These are phyloP conservation scores for Pharmacophagus antenor DNA, from an alignment of 2,888 invertebrate genomes.

Conservation along the genomic window DNA sequence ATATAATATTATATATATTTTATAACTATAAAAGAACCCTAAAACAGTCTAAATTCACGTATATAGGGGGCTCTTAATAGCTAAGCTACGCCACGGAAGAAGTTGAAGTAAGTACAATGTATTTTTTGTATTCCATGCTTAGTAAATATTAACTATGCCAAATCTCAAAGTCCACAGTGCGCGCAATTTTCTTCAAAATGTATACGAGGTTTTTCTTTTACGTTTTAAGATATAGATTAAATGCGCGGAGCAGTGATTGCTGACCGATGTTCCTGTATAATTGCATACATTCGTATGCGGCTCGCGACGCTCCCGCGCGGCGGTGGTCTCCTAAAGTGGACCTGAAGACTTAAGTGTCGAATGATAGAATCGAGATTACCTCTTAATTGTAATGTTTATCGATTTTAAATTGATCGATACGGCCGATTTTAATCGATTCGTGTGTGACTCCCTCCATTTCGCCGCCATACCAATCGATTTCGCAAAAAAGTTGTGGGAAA, in stretches of 20 bases:
- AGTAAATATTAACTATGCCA: not conserved
- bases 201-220: not conserved
- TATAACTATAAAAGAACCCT: too few relatives aligned
- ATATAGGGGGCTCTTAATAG: too few relatives aligned
- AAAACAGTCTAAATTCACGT: too few relatives aligned
- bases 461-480: not conserved
- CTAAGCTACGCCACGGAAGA: too few relatives aligned
- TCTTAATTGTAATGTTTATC: conserved; percentile 41
- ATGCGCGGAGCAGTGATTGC: conserved; percentile 4
- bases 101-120: too few relatives aligned
- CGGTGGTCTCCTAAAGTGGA: conserved; percentile 29
- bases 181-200: not conserved
- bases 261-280: conserved; percentile 35
- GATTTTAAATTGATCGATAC: conserved; percentile 35
- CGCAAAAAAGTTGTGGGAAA: not conserved
- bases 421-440: conserved; percentile 25
- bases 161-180: not conserved
- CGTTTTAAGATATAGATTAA: conserved; percentile 15
- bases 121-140: too few relatives aligned
- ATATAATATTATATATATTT: too few relatives aligned
- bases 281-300: conserved; percentile 45
- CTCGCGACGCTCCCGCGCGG: conserved; percentile 35
- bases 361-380: conserved; percentile 43
- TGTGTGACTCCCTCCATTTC: conserved; percentile 4
- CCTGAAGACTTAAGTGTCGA: conserved; percentile 39